Conservation (phyloP, 2,888 invertebrate species). For the Polymixis lichenea region DNA sequence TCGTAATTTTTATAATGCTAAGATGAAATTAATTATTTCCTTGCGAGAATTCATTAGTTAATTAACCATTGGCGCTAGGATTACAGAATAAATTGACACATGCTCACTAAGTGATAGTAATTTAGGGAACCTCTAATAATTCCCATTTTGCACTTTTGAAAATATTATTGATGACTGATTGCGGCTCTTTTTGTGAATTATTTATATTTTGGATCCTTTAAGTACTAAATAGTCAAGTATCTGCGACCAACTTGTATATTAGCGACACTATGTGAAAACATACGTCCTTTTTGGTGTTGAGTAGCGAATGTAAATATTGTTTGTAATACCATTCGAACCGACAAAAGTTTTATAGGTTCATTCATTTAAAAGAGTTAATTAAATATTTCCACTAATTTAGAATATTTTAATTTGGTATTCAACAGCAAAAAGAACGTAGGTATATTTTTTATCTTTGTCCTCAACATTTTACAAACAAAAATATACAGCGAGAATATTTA, state of each 20-base stretch:
- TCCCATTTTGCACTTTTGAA: not conserved
- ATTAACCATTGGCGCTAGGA: conserved; percentile 6
- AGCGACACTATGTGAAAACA: not conserved
- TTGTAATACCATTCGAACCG: not conserved
- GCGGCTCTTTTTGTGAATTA: not conserved
- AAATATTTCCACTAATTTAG: not conserved
- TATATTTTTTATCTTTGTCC: not conserved
- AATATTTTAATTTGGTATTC: not conserved
- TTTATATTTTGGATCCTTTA: not conserved
- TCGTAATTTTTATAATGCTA: conserved; percentile 18
- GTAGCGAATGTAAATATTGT: too few species aligned
- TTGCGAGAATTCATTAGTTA: not conserved
- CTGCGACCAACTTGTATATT: not conserved
- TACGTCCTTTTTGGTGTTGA: not conserved
- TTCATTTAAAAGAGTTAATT: not conserved
- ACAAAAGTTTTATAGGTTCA: not conserved
- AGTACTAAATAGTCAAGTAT: too few species aligned
- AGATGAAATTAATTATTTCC: conserved; percentile 2
- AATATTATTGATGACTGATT: not conserved
- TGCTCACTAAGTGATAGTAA: not conserved
- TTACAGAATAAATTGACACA: conserved; percentile 10
- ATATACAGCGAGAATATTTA: not conserved
- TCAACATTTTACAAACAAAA: not conserved
- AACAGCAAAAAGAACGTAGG: not conserved
- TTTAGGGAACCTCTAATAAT: not conserved